Base-by-base conservation (phyloP, 2,888 invertebrate species). In the Branchipolynoe longqiensis region DNA sequence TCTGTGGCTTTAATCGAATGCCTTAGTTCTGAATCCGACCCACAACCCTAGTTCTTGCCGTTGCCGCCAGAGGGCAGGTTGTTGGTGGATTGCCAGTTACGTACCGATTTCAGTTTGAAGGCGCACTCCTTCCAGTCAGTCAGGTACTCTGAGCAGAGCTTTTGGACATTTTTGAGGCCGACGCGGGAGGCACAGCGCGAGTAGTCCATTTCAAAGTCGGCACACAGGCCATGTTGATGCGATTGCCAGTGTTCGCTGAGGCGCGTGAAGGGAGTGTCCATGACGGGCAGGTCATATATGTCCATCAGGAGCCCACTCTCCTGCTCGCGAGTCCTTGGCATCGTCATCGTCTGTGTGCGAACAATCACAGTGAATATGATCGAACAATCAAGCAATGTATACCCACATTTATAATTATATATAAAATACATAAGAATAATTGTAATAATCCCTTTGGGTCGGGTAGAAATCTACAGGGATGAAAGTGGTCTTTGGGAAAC, bases 201-300 rank as follows among this genome's bases (percentile, higher is more conserved):
- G 85, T 86, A 91, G 82, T 91, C 90, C 89, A 90, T 87, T 85
- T 91, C 90, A 25, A 86, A 86, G 62, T 88, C 88, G 1, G 89
- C 89, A 85, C 91, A 91, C 0, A 83, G 86, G 12, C 88, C 88
- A 22, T 83, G 69, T 83, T 90, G 89, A 74, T 88, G 87, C 56
- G 89, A 89, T 73, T 87, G 86, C 88, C 86, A 89, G 40, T 84
- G 85, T 73, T 86, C 86, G 59, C 84, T 83, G 2, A 87, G 36
- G 36, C 87, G 87, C n/a, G 90, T 89, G 59, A 90, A 86, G 1
- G 90, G 90, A 36, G 88, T 89, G 62, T 91, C 89, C 18, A 89
- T 85, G 18, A 89, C 83, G n/a, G 90, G 90, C 48, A 87, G n/a
- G 14, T 84, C 84, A 69, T 28, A 36, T 12, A 69, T 12, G 31